Percentiles rank a stretch among this genome's conserved stretches.
Conservation (phyloP, 2,888 invertebrate species). For the Andrena camellia region DNA sequence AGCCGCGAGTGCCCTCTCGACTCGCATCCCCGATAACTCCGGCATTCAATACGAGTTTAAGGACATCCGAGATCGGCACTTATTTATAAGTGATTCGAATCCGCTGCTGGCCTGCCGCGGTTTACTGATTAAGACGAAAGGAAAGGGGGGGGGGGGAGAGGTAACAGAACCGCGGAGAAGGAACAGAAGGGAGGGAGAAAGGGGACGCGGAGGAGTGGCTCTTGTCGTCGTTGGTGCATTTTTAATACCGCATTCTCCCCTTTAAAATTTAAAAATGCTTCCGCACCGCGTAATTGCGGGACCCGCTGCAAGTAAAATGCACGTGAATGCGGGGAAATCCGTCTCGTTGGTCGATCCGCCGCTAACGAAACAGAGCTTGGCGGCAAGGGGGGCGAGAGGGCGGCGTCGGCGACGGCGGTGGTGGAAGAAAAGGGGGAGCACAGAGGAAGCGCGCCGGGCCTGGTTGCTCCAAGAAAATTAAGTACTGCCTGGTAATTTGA, state of each 20-base stretch:
- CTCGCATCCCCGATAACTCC: conserved; percentile 51
- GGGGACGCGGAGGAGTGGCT: conserved; percentile 27
- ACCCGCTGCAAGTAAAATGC: conserved; percentile 69
- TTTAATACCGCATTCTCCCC: conserved; percentile 71
- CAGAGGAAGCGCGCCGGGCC: conserved; percentile 68
- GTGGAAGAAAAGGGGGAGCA: conserved; percentile 53
- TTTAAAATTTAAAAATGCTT: conserved; percentile 70
- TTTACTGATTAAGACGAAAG: conserved; percentile 46
- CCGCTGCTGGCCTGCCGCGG: conserved; percentile 32
- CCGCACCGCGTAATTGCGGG: conserved; percentile 68
- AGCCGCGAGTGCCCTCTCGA: conserved; percentile 37
- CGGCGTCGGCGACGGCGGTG: conserved; percentile 31
- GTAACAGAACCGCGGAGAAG: no score
- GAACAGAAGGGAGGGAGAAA: background rate
- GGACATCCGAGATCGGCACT: conserved; percentile 64
- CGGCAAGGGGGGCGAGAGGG: conserved; percentile 45
- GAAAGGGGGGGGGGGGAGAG: accelerated
- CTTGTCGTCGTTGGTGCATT: conserved; percentile 64
- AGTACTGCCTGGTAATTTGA: conserved; percentile 85
- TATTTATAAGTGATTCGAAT: conserved; percentile 70
- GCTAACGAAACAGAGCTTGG: conserved; percentile 64
- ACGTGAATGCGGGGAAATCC: conserved; percentile 75
- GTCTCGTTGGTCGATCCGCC: conserved; percentile 67
- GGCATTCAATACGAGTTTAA: conserved; percentile 56
- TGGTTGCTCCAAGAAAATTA: conserved; percentile 84